Base-by-base conservation (phyloP, 37 sponge, comb jelly and placozoan species). In the Aplysina aerophoba region DNA sequence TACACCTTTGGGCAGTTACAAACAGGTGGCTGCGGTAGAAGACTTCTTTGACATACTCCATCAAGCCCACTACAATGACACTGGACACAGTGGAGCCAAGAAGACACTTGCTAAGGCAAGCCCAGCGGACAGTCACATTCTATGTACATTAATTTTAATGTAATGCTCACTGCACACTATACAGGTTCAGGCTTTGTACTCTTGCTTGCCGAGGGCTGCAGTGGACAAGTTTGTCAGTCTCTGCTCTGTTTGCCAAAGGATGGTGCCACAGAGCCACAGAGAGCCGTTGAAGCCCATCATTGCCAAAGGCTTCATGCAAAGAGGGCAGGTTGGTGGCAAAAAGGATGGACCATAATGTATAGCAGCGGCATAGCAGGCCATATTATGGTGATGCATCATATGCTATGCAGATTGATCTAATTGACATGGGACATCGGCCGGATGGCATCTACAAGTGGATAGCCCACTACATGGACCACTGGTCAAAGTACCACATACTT, bases 361-460 rank as follows among this genome's bases (percentile, higher is more conserved):
- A n/a, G n/a, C n/a, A n/a, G n/a, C n/a, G n/a, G n/a, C n/a, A n/a
- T n/a, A n/a, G n/a, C n/a, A n/a, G n/a, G n/a, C n/a, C n/a, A n/a
- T n/a, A n/a, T n/a, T n/a, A n/a, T n/a, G n/a, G n/a, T n/a, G n/a
- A n/a, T n/a, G n/a, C n/a, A n/a, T n/a, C n/a, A n/a, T n/a, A n/a
- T n/a, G n/a, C n/a, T n/a, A n/a, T n/a, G n/a, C 50, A 33, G 57
- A 39, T 80, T 62, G 53, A 24, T 59, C 81, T 80, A 3, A 53
- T 39, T 33, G 60, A 50, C 81, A n/a, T 62, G 12, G 11, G 64
- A 13, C 77, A 73, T 73, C 77, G 77, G 50, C 77, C 64, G 11
- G 64, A 62, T 62, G 64, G 64, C 24, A 3, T 4, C 2, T 11
- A 62, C 12, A 62, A 11, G 64, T 62, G 64, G 64, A 62, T 62